phyloP scores from a whole-genome alignment of 2,113 vertebrate species.

The Dascyllus trimaculatus region DNA sequence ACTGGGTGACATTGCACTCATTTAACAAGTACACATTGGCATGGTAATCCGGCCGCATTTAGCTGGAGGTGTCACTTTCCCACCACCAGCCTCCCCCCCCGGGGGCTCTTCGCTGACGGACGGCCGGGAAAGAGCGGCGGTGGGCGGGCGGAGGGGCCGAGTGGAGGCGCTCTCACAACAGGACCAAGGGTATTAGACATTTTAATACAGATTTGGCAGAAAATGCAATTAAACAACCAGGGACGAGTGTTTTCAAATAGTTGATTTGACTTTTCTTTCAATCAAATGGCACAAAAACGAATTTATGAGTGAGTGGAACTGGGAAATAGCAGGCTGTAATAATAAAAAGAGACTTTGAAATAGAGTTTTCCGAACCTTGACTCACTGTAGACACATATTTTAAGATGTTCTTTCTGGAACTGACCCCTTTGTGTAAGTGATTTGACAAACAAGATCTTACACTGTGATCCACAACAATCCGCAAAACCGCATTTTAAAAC shows the following conservation, averaged over 20 bases:
- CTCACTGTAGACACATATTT: not conserved
- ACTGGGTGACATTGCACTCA: conserved; percentile 81
- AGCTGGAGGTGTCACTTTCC: conserved; percentile 82
- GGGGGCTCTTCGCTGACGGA: conserved; percentile 21
- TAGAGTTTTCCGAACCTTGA: too few species aligned
- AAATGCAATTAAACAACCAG: too few species aligned
- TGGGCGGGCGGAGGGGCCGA: not conserved
- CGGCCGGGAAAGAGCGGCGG: not conserved
- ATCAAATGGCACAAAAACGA: not conserved
- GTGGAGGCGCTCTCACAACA: not conserved
- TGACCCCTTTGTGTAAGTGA: not conserved
- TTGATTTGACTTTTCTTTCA: too few species aligned
- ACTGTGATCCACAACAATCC: too few species aligned
- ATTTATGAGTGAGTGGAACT: not conserved
- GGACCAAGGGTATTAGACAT: not conserved
- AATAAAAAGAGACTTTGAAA: not conserved
- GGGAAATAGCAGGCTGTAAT: not conserved
- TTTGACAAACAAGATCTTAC: too few species aligned
- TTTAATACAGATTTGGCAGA: not conserved
- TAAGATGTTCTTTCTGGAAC: not conserved
- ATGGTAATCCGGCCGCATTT: conserved; percentile 84
- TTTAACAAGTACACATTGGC: conserved; percentile 81
- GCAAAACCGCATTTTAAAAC: too few species aligned
- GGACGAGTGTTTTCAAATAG: too few species aligned
- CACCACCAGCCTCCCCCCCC: conserved; percentile 53